Percentiles rank a stretch among this genome's conserved stretches.
phyloP scores from a whole-genome alignment of 1,140 invertebrate genomes.

The Aphelinus certus region DNA sequence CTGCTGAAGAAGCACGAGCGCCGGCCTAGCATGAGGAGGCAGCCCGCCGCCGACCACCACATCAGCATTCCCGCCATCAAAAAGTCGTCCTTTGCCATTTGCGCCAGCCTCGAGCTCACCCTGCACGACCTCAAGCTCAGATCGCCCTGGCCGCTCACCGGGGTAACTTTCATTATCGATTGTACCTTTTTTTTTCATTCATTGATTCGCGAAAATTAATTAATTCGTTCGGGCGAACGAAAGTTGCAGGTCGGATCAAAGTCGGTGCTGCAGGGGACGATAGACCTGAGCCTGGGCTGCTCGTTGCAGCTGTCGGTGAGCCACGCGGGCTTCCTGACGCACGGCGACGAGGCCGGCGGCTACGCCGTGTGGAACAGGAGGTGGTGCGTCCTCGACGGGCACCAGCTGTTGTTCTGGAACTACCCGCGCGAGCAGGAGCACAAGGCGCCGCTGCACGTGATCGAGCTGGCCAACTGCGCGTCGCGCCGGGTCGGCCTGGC shows the following conservation, averaged over 20 bases:
- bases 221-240: not conserved
- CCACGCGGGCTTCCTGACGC: constrained; percentile 59
- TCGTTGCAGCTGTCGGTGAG: constrained; percentile 47
- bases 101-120: constrained; percentile 48
- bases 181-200: not conserved
- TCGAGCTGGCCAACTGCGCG: constrained; percentile 56
- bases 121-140: constrained; percentile 36
- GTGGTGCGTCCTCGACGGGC: constrained; percentile 58
- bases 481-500: constrained; percentile 44
- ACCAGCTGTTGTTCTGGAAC: constrained; percentile 60
- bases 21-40: constrained; percentile 20
- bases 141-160: constrained; percentile 49
- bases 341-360: constrained; percentile 50
- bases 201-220: not conserved
- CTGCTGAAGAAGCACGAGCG: constrained; percentile 39
- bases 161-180: constrained; percentile 40
- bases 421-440: constrained; percentile 59
- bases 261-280: constrained; percentile 49
- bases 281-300: constrained; percentile 51
- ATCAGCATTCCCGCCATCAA: constrained; percentile 21
- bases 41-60: constrained; percentile 26
- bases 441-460: constrained; percentile 47
- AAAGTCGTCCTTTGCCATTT: constrained; percentile 46
- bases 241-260: constrained; percentile 42
- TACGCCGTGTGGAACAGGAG: constrained; percentile 56